Base-by-base conservation (phyloP, 1,140 invertebrate genomes). In the Pinna nobilis region DNA sequence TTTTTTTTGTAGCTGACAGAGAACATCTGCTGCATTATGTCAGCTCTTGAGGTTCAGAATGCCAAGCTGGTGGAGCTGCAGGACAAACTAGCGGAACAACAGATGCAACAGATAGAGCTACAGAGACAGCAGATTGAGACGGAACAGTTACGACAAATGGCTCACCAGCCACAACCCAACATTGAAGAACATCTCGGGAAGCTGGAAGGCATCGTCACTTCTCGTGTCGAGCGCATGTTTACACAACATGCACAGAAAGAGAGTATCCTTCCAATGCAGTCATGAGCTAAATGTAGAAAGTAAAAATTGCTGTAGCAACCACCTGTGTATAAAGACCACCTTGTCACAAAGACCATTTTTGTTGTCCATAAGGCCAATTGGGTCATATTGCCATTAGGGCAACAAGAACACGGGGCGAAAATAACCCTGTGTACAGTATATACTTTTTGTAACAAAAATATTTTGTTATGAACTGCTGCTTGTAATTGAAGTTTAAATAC, bases 221-320 rank as follows among this genome's bases (percentile, higher is more conserved):
- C 84, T 9, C 65, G 81, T 11, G 82, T 87, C 50, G 85, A 87
- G 60, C 68, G 82, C 18, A 68, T 84, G 25, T 76, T 88, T 50
- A 76, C 78, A 7, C 82, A 85, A 49, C 84, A 86, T 50, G 70
- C 84, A 20, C 82, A 84, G 53, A 80, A 74, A 73, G 85, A 87
- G 78, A 83, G 82, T 87, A 87, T 86, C 84, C 81, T 87, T 83
- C 76, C 1, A n/a, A 11, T 33, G 25, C 30, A 23, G 5, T 57
- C n/a, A 30, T 57, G 1, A n/a, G 30, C 4, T 11, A 3, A n/a
- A 53, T 25, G 32, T 28, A 20, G 20, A 28, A 18, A 47, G n/a
- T n/a, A n/a, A n/a, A n/a, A n/a, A n/a, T n/a, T n/a, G n/a, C n/a
- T n/a, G n/a, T n/a, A n/a, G n/a, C n/a, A n/a, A n/a, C n/a, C n/a